Conservation (phyloP, 2,113 vertebrate genomes). For the Osmerus mordax region DNA sequence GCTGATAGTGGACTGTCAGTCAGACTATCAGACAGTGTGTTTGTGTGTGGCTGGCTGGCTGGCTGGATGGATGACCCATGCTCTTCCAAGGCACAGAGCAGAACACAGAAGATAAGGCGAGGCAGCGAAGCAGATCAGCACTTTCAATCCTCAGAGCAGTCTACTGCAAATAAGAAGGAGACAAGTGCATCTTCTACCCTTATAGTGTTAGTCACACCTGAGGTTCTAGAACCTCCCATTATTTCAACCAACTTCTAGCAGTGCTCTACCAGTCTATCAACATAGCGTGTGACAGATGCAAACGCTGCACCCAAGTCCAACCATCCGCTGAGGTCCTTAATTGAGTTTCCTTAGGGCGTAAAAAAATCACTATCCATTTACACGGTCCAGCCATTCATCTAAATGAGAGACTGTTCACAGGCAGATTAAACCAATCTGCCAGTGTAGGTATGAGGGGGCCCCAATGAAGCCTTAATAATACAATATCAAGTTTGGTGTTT, state of each 20-base stretch:
- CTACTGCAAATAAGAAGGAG: background rate
- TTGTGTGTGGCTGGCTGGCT: no score
- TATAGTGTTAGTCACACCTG: background rate
- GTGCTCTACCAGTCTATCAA: background rate
- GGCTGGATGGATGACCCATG: no score
- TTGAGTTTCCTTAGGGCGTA: conserved; percentile 22
- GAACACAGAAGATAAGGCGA: no score
- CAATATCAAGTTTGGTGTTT: background rate
- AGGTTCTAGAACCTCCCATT: background rate
- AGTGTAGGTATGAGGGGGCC: background rate
- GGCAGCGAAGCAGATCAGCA: no score
- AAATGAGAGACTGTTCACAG: conserved; percentile 24
- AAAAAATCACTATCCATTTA: conserved; percentile 33
- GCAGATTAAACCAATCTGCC: conserved; percentile 36
- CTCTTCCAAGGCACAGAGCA: no score
- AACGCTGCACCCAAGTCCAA: conserved; percentile 6
- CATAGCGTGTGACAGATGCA: background rate
- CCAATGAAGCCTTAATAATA: background rate
- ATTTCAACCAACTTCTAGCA: background rate
- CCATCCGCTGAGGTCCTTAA: conserved; percentile 23
- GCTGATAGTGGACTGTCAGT: conserved; percentile 23
- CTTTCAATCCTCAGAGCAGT: no score
- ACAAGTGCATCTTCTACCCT: background rate
- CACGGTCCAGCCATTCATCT: conserved; percentile 38
- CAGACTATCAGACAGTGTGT: background rate